Evolutionary conservation across 2,888 invertebrate genomes (phyloP), one percentile per base, ranked within the genome.

Genomic region (Homarus gammarus): DNA sequence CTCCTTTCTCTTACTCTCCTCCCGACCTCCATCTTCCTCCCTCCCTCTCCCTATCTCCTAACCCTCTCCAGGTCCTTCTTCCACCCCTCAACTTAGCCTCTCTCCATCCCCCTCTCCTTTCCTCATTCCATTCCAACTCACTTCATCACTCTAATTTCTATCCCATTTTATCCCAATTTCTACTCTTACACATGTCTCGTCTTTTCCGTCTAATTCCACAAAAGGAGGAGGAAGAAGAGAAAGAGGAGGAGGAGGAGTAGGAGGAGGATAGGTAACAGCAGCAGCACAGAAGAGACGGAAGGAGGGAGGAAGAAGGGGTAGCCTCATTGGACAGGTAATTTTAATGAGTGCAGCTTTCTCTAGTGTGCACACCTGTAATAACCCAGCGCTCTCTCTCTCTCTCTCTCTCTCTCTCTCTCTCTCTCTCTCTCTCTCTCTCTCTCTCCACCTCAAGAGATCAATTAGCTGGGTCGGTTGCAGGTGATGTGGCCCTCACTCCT

Each of bases 11-110:
- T 64, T 6, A 22, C 22, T 36, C 33, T 73, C 15, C 75, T 75
- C 75, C 27, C 40, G 40, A 12, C 38, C 75, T 75, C 75, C 38
- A 36, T 75, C 36, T 75, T 27, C 15, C 38, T 75, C 75, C 38
- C 75, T 40, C 40, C 38, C 75, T 49, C 31, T n/a, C 27, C 12
- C 44, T 10, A 6, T 49, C 77, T 49, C 27, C 6, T 22, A 18
- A 10, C 72, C 36, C 31, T 72, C 31, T 31, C 31, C 3, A n/a
- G 22, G 6, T 72, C 72, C 27, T 12, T 72, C 31, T 31, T 27
- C 36, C 72, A 18, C 27, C 31, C n/a, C 36, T 5, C 36, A 18
- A 36, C 6, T 72, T 15, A 6, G 3, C 36, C 73, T 38, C 73
- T 36, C 38, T 38, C 36, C 36, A 2, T 18, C 78, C n/a, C 78